Evolutionary conservation across 1,140 invertebrate genomes (phyloP).

Genomic region (Drosophila insularis): DNA sequence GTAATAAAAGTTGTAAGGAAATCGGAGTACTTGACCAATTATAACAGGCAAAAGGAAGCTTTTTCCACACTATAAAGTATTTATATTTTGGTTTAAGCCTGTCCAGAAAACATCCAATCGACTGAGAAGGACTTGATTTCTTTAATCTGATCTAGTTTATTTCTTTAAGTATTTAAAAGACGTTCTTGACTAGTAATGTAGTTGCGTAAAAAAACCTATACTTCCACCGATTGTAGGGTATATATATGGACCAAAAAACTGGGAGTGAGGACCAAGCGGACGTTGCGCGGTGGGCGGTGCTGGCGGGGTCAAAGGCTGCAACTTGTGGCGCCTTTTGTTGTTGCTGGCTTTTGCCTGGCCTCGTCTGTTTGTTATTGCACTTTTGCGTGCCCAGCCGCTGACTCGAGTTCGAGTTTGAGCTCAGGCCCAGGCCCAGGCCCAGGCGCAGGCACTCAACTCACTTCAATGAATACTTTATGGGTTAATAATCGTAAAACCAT

Average conservation of each 20-base stretch:
- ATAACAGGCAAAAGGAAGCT: too few relatives aligned
- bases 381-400: constrained; percentile 60
- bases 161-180: too few relatives aligned
- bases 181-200: too few relatives aligned
- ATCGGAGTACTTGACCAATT: too few relatives aligned
- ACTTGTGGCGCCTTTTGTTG: constrained; percentile 74
- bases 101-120: too few relatives aligned
- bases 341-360: constrained; percentile 30
- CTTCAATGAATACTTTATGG: constrained; percentile 81
- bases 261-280: not conserved
- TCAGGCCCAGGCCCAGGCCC: constrained; percentile 11
- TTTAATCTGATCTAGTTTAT: too few relatives aligned
- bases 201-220: not conserved
- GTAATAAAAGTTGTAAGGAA: too few relatives aligned
- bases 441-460: constrained; percentile 69
- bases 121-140: too few relatives aligned
- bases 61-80: too few relatives aligned
- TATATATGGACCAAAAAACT: not conserved
- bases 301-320: constrained; percentile 53
- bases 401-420: constrained; percentile 7
- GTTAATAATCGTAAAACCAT: constrained; percentile 81
- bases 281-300: constrained; percentile 27
- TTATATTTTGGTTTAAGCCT: too few relatives aligned
- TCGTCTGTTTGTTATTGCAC: constrained; percentile 73
- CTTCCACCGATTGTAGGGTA: not conserved